These are phyloP conservation scores for Tromatobia lineatoria DNA, from an alignment of 2,888 invertebrate species.

Conservation along the genomic window DNA sequence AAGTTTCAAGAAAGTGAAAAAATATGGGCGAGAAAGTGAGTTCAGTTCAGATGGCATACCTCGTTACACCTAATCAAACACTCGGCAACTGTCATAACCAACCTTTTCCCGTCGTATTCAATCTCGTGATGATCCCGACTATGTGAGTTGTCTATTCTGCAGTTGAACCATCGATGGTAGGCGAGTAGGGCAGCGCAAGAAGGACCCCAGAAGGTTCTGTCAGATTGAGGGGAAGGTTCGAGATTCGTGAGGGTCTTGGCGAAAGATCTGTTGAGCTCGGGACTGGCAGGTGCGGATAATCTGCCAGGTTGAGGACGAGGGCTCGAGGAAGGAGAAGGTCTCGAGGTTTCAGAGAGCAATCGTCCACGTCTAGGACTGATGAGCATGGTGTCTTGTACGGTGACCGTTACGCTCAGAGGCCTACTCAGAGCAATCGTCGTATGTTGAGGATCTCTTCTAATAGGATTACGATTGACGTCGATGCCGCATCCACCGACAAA, in stretches of 20 bases:
- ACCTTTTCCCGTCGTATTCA: conserved; percentile 83
- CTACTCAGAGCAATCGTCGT: conserved; percentile 88
- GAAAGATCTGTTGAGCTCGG: conserved; percentile 82
- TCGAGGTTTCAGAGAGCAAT: conserved; percentile 87
- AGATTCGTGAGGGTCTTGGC: conserved; percentile 75
- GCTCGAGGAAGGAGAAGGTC: conserved; percentile 86
- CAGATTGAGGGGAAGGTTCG: conserved; percentile 73
- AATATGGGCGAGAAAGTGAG: too few relatives aligned
- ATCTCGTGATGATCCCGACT: conserved; percentile 75
- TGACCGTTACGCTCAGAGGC: conserved; percentile 88
- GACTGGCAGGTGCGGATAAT: conserved; percentile 83
- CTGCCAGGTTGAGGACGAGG: conserved; percentile 80
- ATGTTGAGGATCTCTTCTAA: conserved; percentile 88
- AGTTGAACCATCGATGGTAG: conserved; percentile 86
- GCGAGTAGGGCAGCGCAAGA: conserved; percentile 82
- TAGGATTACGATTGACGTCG: conserved; percentile 88
- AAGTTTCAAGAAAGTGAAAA: too few relatives aligned
- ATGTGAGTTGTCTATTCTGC: conserved; percentile 77
- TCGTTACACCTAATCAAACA: not conserved
- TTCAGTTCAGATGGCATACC: too few relatives aligned
- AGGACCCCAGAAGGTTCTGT: conserved; percentile 82
- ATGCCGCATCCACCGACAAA: conserved; percentile 89
- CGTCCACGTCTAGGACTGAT: conserved; percentile 86
- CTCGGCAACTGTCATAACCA: conserved; percentile 18
- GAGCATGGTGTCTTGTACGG: conserved; percentile 87